phyloP scores from a whole-genome alignment of 1,140 invertebrate species.

The Drosophila melanogaster region DNA sequence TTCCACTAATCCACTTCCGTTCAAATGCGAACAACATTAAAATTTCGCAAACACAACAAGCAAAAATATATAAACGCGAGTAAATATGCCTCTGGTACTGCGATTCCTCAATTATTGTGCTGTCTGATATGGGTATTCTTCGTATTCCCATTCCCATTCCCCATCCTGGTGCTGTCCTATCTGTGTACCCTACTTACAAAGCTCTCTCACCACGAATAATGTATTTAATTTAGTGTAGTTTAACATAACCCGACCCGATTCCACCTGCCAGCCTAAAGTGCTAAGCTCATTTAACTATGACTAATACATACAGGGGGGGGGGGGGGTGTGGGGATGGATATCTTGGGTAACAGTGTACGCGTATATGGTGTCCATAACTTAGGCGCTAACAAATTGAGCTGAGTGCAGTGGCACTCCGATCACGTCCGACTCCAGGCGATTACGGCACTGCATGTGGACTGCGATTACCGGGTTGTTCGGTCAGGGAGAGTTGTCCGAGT shows the following conservation, averaged over 20 bases:
- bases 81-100: slow-evolving; percentile 59
- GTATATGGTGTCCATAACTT: slow-evolving; percentile 39
- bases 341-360: slow-evolving; percentile 2
- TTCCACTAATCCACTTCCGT: slow-evolving; percentile 2
- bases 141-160: neutral
- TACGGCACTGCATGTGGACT: slow-evolving; percentile 57
- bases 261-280: slow-evolving; percentile 22
- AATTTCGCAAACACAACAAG: slow-evolving; percentile 75
- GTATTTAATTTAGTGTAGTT: slow-evolving; percentile 3
- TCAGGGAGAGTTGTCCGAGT: slow-evolving; percentile 90
- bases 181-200: slow-evolving; percentile 62
- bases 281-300: slow-evolving; percentile 67
- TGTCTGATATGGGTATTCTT: slow-evolving; percentile 37
- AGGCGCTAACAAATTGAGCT: slow-evolving; percentile 79
- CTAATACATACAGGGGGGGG: slow-evolving; percentile 33
- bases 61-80: slow-evolving; percentile 60
- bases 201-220: slow-evolving; percentile 57
- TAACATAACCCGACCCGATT: slow-evolving; percentile 34
- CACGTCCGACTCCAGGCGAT: slow-evolving; percentile 13
- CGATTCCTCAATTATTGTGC: slow-evolving; percentile 70
- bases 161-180: slow-evolving; percentile 30
- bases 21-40: slow-evolving; percentile 43
- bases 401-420: slow-evolving; percentile 44
- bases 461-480: slow-evolving; percentile 53
- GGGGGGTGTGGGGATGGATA: neutral